Base-by-base conservation (phyloP, 2,888 invertebrate genomes). In the Noctua janthe region DNA sequence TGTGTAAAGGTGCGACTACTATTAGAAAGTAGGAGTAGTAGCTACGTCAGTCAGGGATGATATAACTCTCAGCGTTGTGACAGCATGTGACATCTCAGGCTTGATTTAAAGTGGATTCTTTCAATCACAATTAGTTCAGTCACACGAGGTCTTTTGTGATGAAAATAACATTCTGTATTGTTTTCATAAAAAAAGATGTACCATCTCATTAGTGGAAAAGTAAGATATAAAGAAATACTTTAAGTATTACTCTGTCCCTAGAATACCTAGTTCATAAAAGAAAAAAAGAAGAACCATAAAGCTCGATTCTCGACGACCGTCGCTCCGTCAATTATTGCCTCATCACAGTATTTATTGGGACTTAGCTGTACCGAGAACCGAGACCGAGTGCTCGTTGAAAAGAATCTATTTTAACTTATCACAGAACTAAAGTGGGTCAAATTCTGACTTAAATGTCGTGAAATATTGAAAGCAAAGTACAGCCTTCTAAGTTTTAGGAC, bases 331-430 rank as follows among this genome's bases (percentile, higher is more conserved):
- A 87, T 87, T 71, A 85, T 77, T 73, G 54, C 69, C 75, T 78
- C 70, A 79, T 79, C 69, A 75, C 64, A 29, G 56, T 82, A 84
- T 86, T 86, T 84, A 81, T 79, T 86, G 79, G 56, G 76, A 82
- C 84, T 78, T 80, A 67, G 59, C 76, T 59, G n/a, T 78, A 71
- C 69, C 6, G 56, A 76, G 70, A 59, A 73, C 59, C 64, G 29
- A 74, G 51, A 76, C 35, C 20, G 81, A 78, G 51, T 75, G 47
- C 66, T 74, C 43, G 13, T 23, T 75, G 76, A 74, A 78, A 83
- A 81, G 13, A 75, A 79, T 76, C 51, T 79, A 71, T 82, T 82
- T 86, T 69, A 82, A 74, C 64, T 84, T 59, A 76, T 69, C 20
- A 76, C 84, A 39, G 70, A 69, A 70, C 29, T 70, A 70, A 81